Percentiles rank a stretch among this genome's conserved stretches.
phyloP scores from a whole-genome alignment of 1,140 invertebrate genomes.

The Lordiphosa mommai region DNA sequence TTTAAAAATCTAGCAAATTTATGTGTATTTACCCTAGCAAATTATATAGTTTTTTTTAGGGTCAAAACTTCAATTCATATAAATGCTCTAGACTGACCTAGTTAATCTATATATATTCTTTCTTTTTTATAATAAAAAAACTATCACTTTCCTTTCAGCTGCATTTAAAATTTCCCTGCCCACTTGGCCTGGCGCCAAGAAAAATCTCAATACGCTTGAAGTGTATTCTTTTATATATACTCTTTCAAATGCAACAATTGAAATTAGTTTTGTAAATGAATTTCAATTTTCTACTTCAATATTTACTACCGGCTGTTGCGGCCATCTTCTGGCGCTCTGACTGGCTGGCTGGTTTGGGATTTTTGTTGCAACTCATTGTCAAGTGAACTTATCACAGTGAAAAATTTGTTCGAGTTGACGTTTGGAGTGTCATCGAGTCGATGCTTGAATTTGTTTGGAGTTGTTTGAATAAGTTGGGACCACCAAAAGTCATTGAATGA shows the following conservation, averaged over 20 bases:
- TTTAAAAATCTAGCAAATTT: too few relatives aligned
- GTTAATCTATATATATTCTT: neutral
- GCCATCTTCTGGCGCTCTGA: constrained; percentile 22
- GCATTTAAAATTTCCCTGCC: constrained; percentile 30
- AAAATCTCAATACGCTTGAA: constrained; percentile 48
- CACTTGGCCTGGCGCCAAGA: constrained; percentile 66
- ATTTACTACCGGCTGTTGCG: constrained; percentile 61
- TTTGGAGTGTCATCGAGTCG: constrained; percentile 70
- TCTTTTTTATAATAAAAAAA: constrained; percentile 4
- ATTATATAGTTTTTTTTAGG: too few relatives aligned
- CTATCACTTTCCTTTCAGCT: constrained; percentile 58
- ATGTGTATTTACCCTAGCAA: too few relatives aligned
- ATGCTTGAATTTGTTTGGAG: constrained; percentile 75
- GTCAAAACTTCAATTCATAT: too few relatives aligned
- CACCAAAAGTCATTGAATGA: constrained; percentile 78
- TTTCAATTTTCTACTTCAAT: constrained; percentile 67
- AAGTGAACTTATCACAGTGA: constrained; percentile 69
- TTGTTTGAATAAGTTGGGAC: constrained; percentile 71
- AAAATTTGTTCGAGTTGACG: constrained; percentile 72
- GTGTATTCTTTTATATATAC: constrained; percentile 18
- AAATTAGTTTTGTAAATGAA: constrained; percentile 76
- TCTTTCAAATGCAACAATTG: constrained; percentile 69
- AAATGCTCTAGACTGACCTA: neutral
- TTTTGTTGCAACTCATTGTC: constrained; percentile 77
- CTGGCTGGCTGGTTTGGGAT: constrained; percentile 34